Base-by-base conservation (phyloP, 2,113 vertebrate species). In the Platycercus adscitus region DNA sequence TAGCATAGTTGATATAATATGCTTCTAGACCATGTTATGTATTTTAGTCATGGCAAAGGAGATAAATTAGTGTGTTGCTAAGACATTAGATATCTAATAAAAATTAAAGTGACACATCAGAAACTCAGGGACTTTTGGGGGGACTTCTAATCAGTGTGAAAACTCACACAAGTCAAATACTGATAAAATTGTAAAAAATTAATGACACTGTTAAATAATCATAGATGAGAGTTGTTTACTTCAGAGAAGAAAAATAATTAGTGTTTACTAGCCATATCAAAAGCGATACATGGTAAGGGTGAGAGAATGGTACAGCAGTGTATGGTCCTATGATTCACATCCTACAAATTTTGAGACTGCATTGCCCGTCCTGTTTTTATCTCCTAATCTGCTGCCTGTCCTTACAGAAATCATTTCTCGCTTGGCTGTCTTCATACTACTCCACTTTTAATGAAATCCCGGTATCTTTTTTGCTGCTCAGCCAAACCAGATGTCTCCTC, bases 261-360 rank as follows among this genome's bases (percentile, higher is more conserved):
- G 13, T 71, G 53, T 68, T 84, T 81, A 81, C 60, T 17, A 79
- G 14, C 23, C 43, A 11, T 46, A 9, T 55, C 26, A 44, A 76
- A 68, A 56, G 8, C 75, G 9, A 53, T 21, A n/a, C 4, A 25
- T 13, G 17, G 7, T 63, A 79, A 66, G 76, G 2, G 7, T 58
- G 13, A 60, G 25, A 64, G 26, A 87, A 71, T 0, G 0, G 13
- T 35, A 56, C 10, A 84, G 11, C 7, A 46, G 25, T 33, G 65
- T 6, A 17, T 21, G 12, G 31, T 39, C 25, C 14, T 81, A 15
- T 52, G 44, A 33, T 21, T 81, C 3, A 0, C 20, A 31, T 18
- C 5, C 10, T 92, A 7, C 0, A 0, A 39, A 69, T 39, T 58
- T 58, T 56, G 68, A 70, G 25, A 39, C 9, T 31, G 3, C 7